A percentile compares a stretch with the other conserved stretches of the same genome.
These are phyloP conservation scores for Drosophila mayri DNA, from an alignment of 1,140 invertebrate genomes.

Conservation along the genomic window DNA sequence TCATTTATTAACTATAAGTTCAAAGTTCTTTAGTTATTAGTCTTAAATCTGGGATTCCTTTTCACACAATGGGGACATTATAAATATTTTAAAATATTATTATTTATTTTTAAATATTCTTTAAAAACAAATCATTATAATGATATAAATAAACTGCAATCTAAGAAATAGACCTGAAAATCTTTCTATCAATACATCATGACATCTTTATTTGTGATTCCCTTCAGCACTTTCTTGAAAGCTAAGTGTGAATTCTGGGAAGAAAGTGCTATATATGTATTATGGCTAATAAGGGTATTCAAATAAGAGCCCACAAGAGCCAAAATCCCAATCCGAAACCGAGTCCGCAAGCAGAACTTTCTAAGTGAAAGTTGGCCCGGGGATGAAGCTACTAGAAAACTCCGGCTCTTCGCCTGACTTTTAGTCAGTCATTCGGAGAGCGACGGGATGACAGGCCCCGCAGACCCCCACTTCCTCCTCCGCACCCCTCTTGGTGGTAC, in stretches of 20 bases:
- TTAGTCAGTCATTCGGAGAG: slow-evolving; percentile 46
- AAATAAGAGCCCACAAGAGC: slow-evolving; percentile 29
- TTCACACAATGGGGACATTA: no score
- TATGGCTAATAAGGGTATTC: slow-evolving; percentile 33
- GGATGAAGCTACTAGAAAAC: slow-evolving; percentile 76
- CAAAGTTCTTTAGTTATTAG: no score
- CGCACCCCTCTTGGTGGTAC: slow-evolving; percentile 19
- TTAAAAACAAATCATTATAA: not conserved
- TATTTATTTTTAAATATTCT: no score
- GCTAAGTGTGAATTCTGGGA: slow-evolving; percentile 5
- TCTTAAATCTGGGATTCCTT: no score
- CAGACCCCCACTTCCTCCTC: slow-evolving; percentile 22
- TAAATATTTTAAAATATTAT: no score
- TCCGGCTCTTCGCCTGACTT: slow-evolving; percentile 37
- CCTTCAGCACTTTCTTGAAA: slow-evolving; percentile 4
- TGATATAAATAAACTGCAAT: not conserved
- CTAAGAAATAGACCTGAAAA: not conserved
- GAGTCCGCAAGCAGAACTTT: slow-evolving; percentile 78
- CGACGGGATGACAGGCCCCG: slow-evolving; percentile 36
- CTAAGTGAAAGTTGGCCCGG: slow-evolving; percentile 76
- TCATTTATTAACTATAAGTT: no score
- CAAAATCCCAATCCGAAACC: slow-evolving; percentile 40
- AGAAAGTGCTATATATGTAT: not conserved
- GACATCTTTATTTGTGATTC: not conserved
- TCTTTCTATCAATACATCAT: not conserved